phyloP scores from a whole-genome alignment of 2,113 vertebrate genomes.

The Symphodus melops region DNA sequence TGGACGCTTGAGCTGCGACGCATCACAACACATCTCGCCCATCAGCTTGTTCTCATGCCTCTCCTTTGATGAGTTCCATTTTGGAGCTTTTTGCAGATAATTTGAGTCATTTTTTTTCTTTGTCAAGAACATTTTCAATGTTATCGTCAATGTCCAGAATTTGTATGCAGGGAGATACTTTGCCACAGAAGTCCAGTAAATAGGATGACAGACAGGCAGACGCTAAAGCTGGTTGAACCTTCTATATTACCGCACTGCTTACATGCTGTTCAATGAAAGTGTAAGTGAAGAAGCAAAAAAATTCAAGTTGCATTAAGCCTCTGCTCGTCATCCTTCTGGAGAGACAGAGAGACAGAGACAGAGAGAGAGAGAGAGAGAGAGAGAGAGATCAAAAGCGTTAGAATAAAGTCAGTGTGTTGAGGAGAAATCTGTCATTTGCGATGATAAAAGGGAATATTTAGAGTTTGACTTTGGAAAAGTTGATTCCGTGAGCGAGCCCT shows the following conservation, averaged over 20 bases:
- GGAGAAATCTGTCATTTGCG: conserved; percentile 73
- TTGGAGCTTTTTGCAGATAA: neutral
- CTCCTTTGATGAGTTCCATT: neutral
- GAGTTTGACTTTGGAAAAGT: conserved; percentile 56
- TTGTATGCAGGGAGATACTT: neutral
- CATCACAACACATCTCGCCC: conserved; percentile 15
- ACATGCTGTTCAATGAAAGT: conserved; percentile 33
- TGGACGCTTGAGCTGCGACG: conserved; percentile 27
- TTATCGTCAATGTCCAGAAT: neutral
- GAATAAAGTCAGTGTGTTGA: conserved; percentile 66
- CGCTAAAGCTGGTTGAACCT: neutral
- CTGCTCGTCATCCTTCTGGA: conserved; percentile 38
- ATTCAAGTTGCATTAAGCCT: conserved; percentile 63
- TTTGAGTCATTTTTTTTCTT: neutral
- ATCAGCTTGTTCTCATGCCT: conserved; percentile 12
- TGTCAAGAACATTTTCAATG: neutral
- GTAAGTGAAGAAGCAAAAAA: conserved; percentile 46
- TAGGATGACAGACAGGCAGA: neutral
- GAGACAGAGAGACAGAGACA: conserved; percentile 37
- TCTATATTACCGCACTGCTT: conserved; percentile 7
- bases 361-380: conserved; percentile 61
- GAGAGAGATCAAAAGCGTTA: conserved; percentile 67
- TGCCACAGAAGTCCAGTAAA: neutral
- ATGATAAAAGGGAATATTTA: conserved; percentile 78
- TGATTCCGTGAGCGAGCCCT: conserved; percentile 35